Conservation (phyloP, 2,113 vertebrate species). For the Sceloporus undulatus region DNA sequence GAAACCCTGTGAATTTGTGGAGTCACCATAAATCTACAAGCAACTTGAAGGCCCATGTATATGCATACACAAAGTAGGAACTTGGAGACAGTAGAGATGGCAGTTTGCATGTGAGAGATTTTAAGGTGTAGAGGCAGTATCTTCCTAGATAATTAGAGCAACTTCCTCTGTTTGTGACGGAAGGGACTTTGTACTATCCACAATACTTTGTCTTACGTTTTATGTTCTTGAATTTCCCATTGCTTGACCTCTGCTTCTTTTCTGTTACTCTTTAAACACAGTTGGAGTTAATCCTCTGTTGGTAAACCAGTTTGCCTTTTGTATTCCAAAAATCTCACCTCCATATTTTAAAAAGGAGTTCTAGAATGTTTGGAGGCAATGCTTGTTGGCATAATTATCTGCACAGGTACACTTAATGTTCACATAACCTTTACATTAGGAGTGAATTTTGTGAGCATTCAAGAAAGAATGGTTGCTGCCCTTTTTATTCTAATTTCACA, state of each 20-base stretch:
- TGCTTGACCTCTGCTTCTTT: neutral
- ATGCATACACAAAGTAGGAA: no score
- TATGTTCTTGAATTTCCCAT: neutral
- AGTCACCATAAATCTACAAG: no score
- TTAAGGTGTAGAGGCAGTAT: neutral
- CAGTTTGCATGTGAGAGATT: neutral
- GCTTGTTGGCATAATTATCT: slow-evolving; percentile 58
- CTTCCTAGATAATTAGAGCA: slow-evolving; percentile 66
- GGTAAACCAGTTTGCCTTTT: neutral
- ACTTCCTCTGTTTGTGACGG: slow-evolving; percentile 2
- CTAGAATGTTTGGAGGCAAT: slow-evolving; percentile 11
- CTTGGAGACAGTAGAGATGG: neutral
- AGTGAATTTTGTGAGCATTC: slow-evolving; percentile 39
- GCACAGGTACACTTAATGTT: slow-evolving; percentile 47
- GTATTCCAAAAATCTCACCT: neutral
- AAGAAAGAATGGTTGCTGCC: neutral
- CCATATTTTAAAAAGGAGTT: neutral
- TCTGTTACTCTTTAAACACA: neutral
- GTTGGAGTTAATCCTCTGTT: neutral
- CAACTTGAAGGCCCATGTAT: no score
- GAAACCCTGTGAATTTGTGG: no score
- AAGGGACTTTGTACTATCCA: neutral
- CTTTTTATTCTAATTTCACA: neutral
- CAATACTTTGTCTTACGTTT: neutral
- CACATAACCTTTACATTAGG: slow-evolving; percentile 37